phyloP scores from a whole-genome alignment of 2,797 vertebrate genomes.

The Heliangelus exortis region DNA sequence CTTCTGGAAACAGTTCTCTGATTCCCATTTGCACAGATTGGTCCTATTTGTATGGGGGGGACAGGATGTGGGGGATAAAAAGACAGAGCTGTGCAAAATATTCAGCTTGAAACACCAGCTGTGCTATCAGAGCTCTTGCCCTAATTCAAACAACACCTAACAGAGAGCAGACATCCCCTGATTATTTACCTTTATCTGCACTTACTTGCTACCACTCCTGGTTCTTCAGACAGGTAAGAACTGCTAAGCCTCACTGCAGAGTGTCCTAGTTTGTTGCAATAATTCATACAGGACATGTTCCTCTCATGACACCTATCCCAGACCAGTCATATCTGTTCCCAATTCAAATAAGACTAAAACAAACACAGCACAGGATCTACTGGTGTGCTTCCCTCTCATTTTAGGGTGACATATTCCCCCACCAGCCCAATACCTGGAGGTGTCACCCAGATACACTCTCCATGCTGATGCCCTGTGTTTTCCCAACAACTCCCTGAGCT shows the following conservation, averaged over 20 bases:
- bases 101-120: background rate
- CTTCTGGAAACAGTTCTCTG: background rate
- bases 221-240: background rate
- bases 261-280: background rate
- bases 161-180: background rate
- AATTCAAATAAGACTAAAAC: background rate
- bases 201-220: background rate
- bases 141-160: background rate
- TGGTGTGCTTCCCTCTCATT: background rate
- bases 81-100: background rate
- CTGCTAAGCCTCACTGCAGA: background rate
- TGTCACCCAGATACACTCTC: background rate
- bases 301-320: background rate
- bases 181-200: background rate
- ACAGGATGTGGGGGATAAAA: background rate
- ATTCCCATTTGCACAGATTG: background rate
- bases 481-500: accelerated
- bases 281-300: background rate
- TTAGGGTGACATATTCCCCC: background rate
- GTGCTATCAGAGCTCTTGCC: background rate
- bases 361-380: background rate
- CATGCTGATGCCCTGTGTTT: background rate
- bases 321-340: background rate
- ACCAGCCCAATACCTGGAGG: background rate
- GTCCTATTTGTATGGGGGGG: background rate